These are phyloP conservation scores for Phorcus lineatus DNA, from an alignment of 2,888 invertebrate species.

Conservation along the genomic window DNA sequence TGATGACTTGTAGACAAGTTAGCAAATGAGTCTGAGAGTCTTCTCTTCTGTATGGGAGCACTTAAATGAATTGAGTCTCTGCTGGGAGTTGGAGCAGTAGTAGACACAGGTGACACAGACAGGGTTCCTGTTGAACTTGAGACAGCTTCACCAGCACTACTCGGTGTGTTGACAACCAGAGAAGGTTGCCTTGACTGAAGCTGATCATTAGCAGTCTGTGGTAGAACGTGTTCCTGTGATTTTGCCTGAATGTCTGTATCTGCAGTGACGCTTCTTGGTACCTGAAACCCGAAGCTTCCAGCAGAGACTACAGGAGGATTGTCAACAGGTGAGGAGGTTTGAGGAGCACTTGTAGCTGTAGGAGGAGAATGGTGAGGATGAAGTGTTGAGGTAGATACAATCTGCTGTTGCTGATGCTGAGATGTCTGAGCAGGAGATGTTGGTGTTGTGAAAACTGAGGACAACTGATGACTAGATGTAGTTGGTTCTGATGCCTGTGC, in stretches of 20 bases:
- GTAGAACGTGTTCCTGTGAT: too few species aligned
- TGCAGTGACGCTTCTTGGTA: not conserved
- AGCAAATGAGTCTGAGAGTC: not conserved
- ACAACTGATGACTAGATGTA: not conserved
- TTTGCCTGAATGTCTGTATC: not conserved
- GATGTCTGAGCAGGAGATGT: not conserved
- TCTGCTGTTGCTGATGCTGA: constrained; percentile 7
- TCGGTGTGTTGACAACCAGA: not conserved
- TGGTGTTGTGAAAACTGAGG: not conserved
- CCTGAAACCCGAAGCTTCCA: not conserved
- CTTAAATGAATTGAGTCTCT: not conserved
- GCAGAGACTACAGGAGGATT: not conserved
- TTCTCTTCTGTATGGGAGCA: constrained; percentile 7
- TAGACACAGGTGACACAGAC: constrained; percentile 7
- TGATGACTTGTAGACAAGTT: not conserved
- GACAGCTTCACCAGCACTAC: not conserved
- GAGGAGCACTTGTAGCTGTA: not conserved
- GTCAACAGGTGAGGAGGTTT: not conserved
- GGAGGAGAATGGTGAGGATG: not conserved
- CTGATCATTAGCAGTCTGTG: not conserved
- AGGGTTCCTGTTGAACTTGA: constrained; percentile 11
- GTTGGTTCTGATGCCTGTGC: not conserved
- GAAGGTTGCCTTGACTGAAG: not conserved
- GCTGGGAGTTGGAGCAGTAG: not conserved
- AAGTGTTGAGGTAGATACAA: constrained; percentile 15